Conservation (phyloP, 2,113 vertebrate species). For the Indicator indicator region DNA sequence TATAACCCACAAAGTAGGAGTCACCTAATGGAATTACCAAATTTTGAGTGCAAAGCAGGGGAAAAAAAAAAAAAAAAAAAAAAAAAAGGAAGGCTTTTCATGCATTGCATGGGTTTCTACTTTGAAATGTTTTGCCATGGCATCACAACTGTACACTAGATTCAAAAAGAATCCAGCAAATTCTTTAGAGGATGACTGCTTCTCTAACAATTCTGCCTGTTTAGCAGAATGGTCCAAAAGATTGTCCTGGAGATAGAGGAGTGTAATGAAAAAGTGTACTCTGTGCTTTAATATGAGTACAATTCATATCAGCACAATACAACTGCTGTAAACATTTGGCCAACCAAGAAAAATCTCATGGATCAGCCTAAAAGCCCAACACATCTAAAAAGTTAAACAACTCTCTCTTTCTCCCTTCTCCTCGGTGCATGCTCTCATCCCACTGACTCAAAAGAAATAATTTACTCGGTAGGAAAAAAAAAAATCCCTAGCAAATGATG, state of each 20-base stretch:
- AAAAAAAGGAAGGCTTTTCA: too few relatives aligned
- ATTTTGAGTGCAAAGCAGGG: neutral
- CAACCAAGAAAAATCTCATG: neutral
- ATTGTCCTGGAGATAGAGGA: neutral
- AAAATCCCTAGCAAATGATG: neutral
- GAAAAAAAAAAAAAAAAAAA: neutral
- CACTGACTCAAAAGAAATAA: neutral
- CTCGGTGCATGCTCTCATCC: neutral
- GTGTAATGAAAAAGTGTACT: neutral
- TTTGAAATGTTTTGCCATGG: neutral
- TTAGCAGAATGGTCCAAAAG: neutral
- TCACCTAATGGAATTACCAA: neutral
- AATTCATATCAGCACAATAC: neutral
- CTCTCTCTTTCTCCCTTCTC: neutral
- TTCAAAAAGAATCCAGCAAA: neutral
- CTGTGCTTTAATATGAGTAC: neutral
- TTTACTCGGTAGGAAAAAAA: neutral
- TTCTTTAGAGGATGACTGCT: neutral
- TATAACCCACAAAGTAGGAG: neutral
- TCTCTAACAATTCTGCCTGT: neutral
- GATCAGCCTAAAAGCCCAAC: neutral
- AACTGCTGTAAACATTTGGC: neutral
- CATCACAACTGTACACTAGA: neutral
- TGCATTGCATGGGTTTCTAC: too few relatives aligned
- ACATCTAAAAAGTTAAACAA: neutral